Conservation (phyloP, 2,888 invertebrate genomes). For the Notocelia uddmanniana region DNA sequence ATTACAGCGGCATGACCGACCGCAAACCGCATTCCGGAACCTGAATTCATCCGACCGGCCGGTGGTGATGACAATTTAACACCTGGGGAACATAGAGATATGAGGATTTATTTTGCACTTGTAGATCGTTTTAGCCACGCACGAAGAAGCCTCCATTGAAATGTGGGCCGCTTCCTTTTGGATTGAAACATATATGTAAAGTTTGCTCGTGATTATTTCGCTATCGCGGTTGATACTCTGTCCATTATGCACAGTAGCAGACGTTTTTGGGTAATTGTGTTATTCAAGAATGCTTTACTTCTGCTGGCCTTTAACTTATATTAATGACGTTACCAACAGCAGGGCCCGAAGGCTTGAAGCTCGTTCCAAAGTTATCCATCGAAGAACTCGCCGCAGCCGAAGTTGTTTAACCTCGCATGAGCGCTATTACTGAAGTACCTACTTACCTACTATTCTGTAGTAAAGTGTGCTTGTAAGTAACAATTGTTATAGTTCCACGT, state of each 20-base stretch:
- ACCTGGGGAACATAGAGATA: background rate
- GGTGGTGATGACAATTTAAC: conserved; percentile 2
- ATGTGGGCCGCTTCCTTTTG: no score
- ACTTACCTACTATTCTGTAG: background rate
- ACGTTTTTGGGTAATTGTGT: no score
- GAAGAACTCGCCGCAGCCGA: background rate
- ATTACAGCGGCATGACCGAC: conserved; percentile 37
- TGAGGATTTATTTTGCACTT: background rate
- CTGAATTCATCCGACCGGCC: conserved; percentile 34
- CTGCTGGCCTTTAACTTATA: no score
- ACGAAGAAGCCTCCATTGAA: background rate
- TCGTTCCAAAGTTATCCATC: background rate
- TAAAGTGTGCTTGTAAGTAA: background rate
- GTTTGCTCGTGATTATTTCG: no score
- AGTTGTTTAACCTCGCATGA: background rate
- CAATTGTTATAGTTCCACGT: background rate
- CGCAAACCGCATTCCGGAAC: conserved; percentile 34
- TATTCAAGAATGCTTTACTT: no score
- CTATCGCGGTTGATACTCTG: no score
- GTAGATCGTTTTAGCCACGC: background rate
- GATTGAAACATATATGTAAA: no score
- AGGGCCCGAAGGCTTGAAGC: no score
- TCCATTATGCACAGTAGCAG: no score
- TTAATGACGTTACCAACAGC: no score
- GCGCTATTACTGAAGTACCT: background rate